These are phyloP conservation scores for Leptinotarsa peninsularis DNA, from an alignment of 2,888 invertebrate species.

Conservation along the genomic window DNA sequence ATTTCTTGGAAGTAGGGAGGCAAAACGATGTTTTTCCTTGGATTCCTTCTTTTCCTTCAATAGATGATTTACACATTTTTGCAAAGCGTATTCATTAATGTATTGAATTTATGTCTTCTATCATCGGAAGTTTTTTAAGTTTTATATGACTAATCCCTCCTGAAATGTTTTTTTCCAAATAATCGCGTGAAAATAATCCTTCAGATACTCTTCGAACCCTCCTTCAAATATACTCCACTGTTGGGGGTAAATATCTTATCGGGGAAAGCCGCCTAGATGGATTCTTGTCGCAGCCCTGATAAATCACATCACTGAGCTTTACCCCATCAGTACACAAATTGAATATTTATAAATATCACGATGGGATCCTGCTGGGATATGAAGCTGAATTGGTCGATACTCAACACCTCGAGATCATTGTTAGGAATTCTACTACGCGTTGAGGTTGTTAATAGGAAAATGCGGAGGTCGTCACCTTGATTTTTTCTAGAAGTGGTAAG, in stretches of 20 bases:
- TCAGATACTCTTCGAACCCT: neutral
- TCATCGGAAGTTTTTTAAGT: no score
- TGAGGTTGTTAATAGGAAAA: constrained; percentile 9
- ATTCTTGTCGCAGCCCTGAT: constrained; percentile 31
- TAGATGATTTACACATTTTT: no score
- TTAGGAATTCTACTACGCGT: constrained; percentile 26
- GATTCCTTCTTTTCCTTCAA: no score
- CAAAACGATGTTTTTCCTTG: no score
- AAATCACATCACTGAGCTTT: constrained; percentile 36
- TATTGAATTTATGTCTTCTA: no score
- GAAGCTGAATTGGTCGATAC: constrained; percentile 30
- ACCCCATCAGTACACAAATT: constrained; percentile 38
- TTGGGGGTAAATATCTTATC: neutral
- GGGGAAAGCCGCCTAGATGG: constrained; percentile 18
- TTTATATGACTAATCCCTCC: no score
- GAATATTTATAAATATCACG: constrained; percentile 41
- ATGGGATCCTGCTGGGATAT: constrained; percentile 37
- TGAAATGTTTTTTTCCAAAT: no score
- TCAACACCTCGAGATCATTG: constrained; percentile 31
- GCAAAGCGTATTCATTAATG: no score
- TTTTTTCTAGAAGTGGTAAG: neutral
- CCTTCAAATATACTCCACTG: neutral
- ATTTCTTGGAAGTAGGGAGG: no score
- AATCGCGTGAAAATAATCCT: neutral
- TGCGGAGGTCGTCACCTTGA: neutral